Conservation (phyloP, 2,113 vertebrate genomes). For the Podiceps cristatus region DNA sequence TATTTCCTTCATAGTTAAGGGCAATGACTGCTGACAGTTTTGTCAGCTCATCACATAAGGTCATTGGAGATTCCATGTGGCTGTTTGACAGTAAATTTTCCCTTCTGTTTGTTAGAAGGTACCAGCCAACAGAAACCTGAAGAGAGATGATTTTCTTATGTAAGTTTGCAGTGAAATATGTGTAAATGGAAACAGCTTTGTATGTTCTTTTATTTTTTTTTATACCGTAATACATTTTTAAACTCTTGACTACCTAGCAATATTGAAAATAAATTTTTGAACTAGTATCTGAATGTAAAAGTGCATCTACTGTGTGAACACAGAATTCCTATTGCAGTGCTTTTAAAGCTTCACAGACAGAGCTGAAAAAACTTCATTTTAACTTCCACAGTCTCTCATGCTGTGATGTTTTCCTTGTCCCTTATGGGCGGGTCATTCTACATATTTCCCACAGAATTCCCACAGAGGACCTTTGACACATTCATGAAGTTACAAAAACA, state of each 20-base stretch:
- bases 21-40: slow-evolving; percentile 28
- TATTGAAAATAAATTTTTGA: slow-evolving; percentile 10
- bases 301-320: not conserved
- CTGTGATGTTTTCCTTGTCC: slow-evolving; percentile 79
- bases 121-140: not conserved
- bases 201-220: not conserved
- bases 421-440: slow-evolving; percentile 73
- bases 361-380: slow-evolving; percentile 74
- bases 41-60: slow-evolving; percentile 2
- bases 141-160: not conserved
- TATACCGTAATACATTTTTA: not conserved
- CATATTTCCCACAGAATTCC: slow-evolving; percentile 83
- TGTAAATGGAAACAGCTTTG: not conserved
- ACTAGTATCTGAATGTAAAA: not conserved
- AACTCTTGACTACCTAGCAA: slow-evolving; percentile 3
- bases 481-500: slow-evolving; percentile 78
- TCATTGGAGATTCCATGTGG: not conserved
- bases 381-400: slow-evolving; percentile 68
- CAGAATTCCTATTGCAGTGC: slow-evolving; percentile 12
- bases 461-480: slow-evolving; percentile 79
- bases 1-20: slow-evolving; percentile 55
- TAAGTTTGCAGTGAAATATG: slow-evolving; percentile 4
- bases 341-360: slow-evolving; percentile 53
- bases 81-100: slow-evolving; percentile 48
- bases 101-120: slow-evolving; percentile 36